phyloP scores from a whole-genome alignment of 2,113 vertebrate species.

The Harpagus bidentatus region DNA sequence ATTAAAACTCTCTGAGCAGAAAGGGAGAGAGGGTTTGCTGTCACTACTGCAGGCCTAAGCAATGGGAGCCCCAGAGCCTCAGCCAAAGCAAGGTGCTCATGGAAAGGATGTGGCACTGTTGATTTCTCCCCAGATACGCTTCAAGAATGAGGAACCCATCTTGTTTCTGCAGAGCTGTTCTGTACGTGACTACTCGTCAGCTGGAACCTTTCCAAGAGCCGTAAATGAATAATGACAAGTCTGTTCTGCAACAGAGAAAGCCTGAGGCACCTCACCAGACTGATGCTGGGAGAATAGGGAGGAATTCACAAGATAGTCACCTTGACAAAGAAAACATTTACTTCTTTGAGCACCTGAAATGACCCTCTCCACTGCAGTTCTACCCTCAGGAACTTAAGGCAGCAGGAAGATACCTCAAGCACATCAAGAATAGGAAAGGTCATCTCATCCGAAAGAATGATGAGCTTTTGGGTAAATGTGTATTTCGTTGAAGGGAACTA shows the following conservation, averaged over 20 bases:
- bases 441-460: not conserved
- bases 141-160: not conserved
- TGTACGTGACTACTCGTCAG: not conserved
- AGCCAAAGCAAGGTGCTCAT: not conserved
- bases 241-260: not conserved
- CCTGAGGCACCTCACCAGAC: not conserved
- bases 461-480: not conserved
- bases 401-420: not conserved
- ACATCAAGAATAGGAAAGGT: not conserved
- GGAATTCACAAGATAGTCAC: not conserved
- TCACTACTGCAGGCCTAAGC: not conserved
- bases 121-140: not conserved
- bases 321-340: not conserved
- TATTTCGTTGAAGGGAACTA: not conserved
- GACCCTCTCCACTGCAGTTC: not conserved
- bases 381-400: not conserved
- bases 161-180: not conserved
- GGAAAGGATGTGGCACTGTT: not conserved
- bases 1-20: not conserved
- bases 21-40: not conserved
- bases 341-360: not conserved
- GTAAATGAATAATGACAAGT: not conserved
- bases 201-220: not conserved
- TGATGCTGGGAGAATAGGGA: not conserved
- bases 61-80: not conserved